phyloP scores from a whole-genome alignment of 2,113 vertebrate species.

The Macquaria australasica region DNA sequence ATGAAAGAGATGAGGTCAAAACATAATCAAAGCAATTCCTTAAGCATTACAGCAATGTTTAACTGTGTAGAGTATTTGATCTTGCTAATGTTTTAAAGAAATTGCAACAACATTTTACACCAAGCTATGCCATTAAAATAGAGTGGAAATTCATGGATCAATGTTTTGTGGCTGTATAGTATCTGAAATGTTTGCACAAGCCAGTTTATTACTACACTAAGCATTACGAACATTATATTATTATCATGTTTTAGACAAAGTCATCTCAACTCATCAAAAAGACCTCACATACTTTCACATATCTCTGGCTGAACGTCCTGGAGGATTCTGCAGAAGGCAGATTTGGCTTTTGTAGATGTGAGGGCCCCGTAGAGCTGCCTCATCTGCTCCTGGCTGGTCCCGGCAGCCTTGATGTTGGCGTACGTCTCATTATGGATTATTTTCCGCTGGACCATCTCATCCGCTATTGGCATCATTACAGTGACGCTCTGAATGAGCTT shows the following conservation, averaged over 20 bases:
- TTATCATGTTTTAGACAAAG: not conserved
- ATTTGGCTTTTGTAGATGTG: slow-evolving; percentile 13
- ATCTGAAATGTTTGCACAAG: not conserved
- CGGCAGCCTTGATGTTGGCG: not conserved
- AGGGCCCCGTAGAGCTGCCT: slow-evolving; percentile 30
- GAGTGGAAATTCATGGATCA: not conserved
- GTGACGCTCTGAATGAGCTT: slow-evolving; percentile 37
- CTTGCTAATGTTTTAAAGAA: not conserved
- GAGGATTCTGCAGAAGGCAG: slow-evolving; percentile 34
- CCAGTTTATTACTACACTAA: not conserved
- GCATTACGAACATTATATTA: not conserved
- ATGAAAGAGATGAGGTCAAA: slow-evolving; percentile 6
- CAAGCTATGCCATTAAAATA: not conserved
- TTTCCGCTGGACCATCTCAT: not conserved
- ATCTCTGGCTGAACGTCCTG: slow-evolving; percentile 13
- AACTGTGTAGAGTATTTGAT: not conserved
- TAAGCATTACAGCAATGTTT: not conserved
- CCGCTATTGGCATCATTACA: slow-evolving; percentile 35
- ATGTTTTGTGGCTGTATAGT: not conserved
- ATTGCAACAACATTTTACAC: not conserved
- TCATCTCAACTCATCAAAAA: not conserved
- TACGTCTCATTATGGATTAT: slow-evolving; percentile 38
- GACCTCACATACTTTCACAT: slow-evolving; percentile 22
- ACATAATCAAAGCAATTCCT: not conserved
- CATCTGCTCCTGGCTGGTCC: slow-evolving; percentile 44